Conservation (phyloP, 1,140 invertebrate genomes). For the Brachionus angularis region DNA sequence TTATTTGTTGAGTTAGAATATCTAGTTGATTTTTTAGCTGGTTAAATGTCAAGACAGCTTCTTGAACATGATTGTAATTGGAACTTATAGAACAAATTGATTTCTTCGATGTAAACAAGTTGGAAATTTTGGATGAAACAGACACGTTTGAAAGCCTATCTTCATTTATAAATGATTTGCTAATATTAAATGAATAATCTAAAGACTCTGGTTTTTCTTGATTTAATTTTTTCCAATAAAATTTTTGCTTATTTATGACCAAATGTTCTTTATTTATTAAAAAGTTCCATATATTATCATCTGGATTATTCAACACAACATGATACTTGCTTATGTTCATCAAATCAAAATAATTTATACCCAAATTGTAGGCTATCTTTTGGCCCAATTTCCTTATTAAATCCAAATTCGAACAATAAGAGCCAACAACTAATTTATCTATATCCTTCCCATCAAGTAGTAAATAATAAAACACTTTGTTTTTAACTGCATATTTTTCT, state of each 20-base stretch:
- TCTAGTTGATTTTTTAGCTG: constrained; percentile 26
- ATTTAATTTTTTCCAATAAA: constrained; percentile 24
- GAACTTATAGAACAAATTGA: too few species aligned
- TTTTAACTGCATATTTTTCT: constrained; percentile 3
- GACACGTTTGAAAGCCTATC: too few species aligned
- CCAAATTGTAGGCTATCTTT: constrained; percentile 6
- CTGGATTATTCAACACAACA: background rate
- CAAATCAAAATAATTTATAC: constrained; percentile 27
- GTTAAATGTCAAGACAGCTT: constrained; percentile 14
- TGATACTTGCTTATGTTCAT: constrained; percentile 10
- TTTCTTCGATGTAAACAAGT: too few species aligned
- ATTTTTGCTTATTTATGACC: background rate
- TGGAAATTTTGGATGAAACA: too few species aligned
- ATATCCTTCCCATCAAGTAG: background rate
- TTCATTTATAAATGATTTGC: too few species aligned
- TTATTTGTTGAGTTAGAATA: constrained; percentile 11
- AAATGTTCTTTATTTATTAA: background rate
- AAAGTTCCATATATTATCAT: constrained; percentile 8
- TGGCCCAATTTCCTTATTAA: constrained; percentile 14
- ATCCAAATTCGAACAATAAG: constrained; percentile 4
- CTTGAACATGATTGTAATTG: constrained; percentile 11
- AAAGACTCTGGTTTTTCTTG: too few species aligned
- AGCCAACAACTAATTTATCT: constrained; percentile 1
- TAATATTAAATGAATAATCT: too few species aligned
- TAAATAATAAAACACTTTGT: background rate